Evolutionary conservation across 2,888 invertebrate species (phyloP).

Genomic region (Thelaira solivaga): DNA sequence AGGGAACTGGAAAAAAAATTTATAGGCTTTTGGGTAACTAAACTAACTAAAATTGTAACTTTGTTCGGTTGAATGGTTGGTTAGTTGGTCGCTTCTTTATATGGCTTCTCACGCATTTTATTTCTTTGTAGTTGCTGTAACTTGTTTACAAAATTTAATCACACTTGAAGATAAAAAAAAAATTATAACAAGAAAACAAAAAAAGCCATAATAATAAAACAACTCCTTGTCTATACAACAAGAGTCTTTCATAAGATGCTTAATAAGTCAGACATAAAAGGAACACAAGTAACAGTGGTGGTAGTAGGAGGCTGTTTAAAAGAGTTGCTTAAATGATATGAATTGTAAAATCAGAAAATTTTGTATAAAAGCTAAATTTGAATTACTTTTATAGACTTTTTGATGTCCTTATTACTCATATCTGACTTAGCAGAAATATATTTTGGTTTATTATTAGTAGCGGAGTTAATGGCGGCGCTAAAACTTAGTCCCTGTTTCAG

Average conservation of each 20-base stretch:
- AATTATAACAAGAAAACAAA: not conserved
- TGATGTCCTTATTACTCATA: too few relatives aligned
- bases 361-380: not conserved
- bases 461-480: too few relatives aligned
- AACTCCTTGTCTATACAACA: not conserved
- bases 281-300: not conserved
- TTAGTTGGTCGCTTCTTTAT: slow-evolving; percentile 12
- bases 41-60: slow-evolving; percentile 48
- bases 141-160: slow-evolving; percentile 37
- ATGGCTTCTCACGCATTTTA: slow-evolving; percentile 41
- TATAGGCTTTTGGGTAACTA: slow-evolving; percentile 62
- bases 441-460: too few relatives aligned
- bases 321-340: not conserved
- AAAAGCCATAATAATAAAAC: not conserved
- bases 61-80: not conserved
- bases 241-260: not conserved
- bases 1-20: slow-evolving; percentile 22
- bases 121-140: slow-evolving; percentile 13
- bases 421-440: too few relatives aligned
- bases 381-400: too few relatives aligned
- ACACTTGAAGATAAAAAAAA: not conserved
- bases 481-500: too few relatives aligned
- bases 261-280: not conserved
- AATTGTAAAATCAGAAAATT: not conserved
- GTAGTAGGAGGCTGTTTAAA: not conserved